Conservation (phyloP, 2,797 vertebrate species). For the Tapera naevia region DNA sequence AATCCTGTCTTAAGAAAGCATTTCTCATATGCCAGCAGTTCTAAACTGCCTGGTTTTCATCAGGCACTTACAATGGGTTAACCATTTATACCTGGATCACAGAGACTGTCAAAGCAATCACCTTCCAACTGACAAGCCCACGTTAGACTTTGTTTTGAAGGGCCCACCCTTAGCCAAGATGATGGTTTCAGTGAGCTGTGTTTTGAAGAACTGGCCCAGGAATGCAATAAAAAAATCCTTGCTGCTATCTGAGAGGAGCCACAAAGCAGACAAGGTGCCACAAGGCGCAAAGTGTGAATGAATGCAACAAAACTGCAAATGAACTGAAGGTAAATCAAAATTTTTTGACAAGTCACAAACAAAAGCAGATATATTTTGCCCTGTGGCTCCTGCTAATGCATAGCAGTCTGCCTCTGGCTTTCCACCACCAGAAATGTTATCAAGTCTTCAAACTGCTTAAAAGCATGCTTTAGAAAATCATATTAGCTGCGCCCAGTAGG, state of each 20-base stretch:
- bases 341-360: not conserved
- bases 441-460: not conserved
- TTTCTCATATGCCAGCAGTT: not conserved
- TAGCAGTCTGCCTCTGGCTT: not conserved
- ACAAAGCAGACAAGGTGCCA: not conserved
- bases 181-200: not conserved
- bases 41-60: not conserved
- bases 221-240: not conserved
- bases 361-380: not conserved
- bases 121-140: not conserved
- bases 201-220: not conserved
- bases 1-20: not conserved
- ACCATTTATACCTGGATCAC: not conserved
- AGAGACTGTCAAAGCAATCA: not conserved
- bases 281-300: not conserved
- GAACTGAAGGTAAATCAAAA: not conserved
- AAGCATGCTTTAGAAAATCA: not conserved
- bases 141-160: not conserved
- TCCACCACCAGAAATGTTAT: not conserved
- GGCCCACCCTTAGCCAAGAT: not conserved
- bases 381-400: not conserved
- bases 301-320: not conserved
- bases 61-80: not conserved
- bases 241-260: not conserved
- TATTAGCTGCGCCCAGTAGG: not conserved